Conservation (phyloP, 23 tunicate genomes). For the Styela plicata region DNA sequence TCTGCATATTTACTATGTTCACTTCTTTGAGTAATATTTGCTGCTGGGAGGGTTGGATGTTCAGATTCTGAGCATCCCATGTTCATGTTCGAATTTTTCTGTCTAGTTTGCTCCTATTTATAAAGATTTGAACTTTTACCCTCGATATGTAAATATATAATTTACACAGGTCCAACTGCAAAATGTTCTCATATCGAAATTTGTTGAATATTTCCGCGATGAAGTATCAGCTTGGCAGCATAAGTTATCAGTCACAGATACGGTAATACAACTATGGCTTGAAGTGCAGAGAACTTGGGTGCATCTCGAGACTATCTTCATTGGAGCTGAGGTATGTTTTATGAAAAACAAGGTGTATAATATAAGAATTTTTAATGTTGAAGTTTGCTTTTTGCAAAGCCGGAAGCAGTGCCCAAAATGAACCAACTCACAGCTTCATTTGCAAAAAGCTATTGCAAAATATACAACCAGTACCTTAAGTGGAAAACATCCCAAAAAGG, state of each 20-base stretch:
- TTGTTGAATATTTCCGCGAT: conserved; percentile 90
- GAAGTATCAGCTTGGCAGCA: conserved; percentile 82
- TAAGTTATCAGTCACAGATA: conserved; percentile 56
- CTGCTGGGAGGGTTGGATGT: too few species aligned
- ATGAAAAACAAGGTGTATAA: background rate
- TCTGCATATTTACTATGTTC: too few species aligned
- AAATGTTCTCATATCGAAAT: conserved; percentile 81
- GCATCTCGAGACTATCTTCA: conserved; percentile 86
- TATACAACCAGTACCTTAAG: too few species aligned
- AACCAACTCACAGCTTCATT: too few species aligned
- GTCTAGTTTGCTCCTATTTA: background rate
- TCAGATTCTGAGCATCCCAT: background rate
- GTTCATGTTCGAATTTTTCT: background rate
- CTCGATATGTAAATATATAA: background rate
- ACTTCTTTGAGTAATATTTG: too few species aligned
- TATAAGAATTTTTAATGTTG: too few species aligned
- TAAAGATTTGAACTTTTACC: background rate
- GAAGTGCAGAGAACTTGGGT: conserved; percentile 94
- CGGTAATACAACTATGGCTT: conserved; percentile 84
- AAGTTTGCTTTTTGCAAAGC: too few species aligned
- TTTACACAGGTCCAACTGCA: conserved; percentile 73
- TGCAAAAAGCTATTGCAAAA: too few species aligned
- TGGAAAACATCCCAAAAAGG: too few species aligned
- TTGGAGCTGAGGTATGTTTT: conserved; percentile 66
- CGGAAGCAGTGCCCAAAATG: too few species aligned